Base-by-base conservation (phyloP, 2,888 invertebrate genomes). In the Tyria jacobaeae region DNA sequence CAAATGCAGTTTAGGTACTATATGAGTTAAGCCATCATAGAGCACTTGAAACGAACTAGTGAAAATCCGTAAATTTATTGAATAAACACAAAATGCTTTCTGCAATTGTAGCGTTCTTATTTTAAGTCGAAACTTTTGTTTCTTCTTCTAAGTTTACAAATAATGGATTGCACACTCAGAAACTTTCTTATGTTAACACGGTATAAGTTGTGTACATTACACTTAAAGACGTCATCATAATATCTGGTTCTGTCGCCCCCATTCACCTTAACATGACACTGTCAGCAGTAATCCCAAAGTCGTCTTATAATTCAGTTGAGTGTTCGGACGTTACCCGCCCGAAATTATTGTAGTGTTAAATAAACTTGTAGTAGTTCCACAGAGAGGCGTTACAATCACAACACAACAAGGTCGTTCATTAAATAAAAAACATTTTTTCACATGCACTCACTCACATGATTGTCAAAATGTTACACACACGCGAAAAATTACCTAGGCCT, bases 361-460 rank as follows among this genome's bases (percentile, higher is more conserved):
- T 12, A 53, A 53, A 53, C 53, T 37, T 47, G 52, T 47, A 35
- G 31, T 34, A 41, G 17, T 44, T 54, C n/a, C 47, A 54, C 39
- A 47, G 47, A 34, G 39, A 37, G 41, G 14, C 25, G 25, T 12
- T 12, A 25, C 51, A 52, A 59, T 21, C 27, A 31, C 27, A 31
- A 7, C 27, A 31, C 27, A 31, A 7, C 57, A 59, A 58, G 58
- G 52, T 58, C 55, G 25, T 25, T 48, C 6, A 31, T 35, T 25
- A 37, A 39, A 24, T 5, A 41, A 39, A 57, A 62, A 53, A 57
- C 57, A 34, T 47, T 21, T 25, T 41, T 34, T 17, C 27, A 58
- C 58, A 15, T n/a, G 25, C 24, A 35, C 53, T n/a, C 34, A 52
- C 6, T 48, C 24, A 48, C 17, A 0, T 41, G 17, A 17, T 41